These are phyloP conservation scores for Scaptomyza graminum DNA, from an alignment of 1,140 invertebrate species.

Conservation along the genomic window DNA sequence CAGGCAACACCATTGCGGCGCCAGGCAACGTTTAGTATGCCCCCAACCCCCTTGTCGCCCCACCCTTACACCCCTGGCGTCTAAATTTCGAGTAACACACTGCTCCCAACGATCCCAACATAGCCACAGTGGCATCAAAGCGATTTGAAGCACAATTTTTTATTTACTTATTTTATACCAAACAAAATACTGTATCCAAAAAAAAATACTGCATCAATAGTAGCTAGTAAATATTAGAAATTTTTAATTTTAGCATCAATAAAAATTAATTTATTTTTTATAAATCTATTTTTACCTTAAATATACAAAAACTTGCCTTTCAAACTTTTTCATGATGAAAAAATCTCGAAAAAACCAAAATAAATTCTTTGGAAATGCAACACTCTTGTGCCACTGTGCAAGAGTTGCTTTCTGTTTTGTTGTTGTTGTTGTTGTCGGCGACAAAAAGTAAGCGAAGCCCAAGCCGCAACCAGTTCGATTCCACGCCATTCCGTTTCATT, in stretches of 20 bases:
- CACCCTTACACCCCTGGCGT: slow-evolving; percentile 15
- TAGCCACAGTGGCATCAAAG: slow-evolving; percentile 10
- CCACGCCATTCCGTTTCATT: slow-evolving; percentile 42
- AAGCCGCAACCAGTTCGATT: slow-evolving; percentile 68
- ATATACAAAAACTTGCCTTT: no score
- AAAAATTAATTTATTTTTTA: no score
- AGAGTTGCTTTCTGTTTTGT: slow-evolving; percentile 11
- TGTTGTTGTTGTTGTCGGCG: slow-evolving; percentile 30
- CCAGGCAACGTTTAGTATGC: background rate
- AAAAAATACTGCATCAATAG: no score
- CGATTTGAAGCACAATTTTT: slow-evolving; percentile 6
- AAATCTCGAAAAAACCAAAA: no score
- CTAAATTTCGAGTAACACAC: slow-evolving; percentile 28
- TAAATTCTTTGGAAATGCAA: background rate
- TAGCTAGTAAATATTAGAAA: no score
- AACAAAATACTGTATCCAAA: no score
- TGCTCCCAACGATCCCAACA: slow-evolving; percentile 27
- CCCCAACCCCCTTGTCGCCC: background rate
- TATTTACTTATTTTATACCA: no score
- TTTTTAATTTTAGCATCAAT: no score
- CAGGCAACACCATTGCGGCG: background rate
- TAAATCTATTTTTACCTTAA: no score
- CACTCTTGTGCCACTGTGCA: slow-evolving; percentile 36
- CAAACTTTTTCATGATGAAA: no score
- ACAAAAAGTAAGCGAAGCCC: slow-evolving; percentile 60